Conservation (phyloP, 1,140 invertebrate species). For the Cotesia chilonis region DNA sequence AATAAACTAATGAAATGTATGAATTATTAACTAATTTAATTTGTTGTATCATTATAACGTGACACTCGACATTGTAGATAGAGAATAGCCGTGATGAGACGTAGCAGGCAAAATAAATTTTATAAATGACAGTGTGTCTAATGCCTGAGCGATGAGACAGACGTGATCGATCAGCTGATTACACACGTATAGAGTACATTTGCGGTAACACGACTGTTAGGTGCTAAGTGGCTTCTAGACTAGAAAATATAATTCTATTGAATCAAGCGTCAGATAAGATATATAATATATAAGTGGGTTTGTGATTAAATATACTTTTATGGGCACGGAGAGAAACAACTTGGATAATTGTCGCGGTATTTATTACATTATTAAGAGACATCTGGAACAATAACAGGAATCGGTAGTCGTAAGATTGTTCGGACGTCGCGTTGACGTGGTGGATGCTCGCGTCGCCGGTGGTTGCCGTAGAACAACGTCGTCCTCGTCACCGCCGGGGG, state of each 20-base stretch:
- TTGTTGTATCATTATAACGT: no score
- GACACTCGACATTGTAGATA: no score
- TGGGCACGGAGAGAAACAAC: no score
- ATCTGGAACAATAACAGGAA: background rate
- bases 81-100: background rate
- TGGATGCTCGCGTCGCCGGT: slow-evolving; percentile 21
- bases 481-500: background rate
- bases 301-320: no score
- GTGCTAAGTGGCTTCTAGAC: no score
- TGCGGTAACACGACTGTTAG: background rate
- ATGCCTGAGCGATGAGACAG: slow-evolving; percentile 18
- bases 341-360: no score
- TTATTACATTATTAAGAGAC: background rate
- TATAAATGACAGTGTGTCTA: slow-evolving; percentile 6
- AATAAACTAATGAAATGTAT: no score
- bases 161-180: slow-evolving; percentile 19
- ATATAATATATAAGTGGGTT: no score
- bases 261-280: no score
- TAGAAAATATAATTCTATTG: no score
- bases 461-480: background rate
- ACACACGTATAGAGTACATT: background rate
- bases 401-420: background rate
- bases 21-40: no score
- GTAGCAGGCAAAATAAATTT: background rate
- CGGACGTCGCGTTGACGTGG: slow-evolving; percentile 29